Conservation (phyloP, 2,797 vertebrate genomes). For the Sciurus vulgaris region DNA sequence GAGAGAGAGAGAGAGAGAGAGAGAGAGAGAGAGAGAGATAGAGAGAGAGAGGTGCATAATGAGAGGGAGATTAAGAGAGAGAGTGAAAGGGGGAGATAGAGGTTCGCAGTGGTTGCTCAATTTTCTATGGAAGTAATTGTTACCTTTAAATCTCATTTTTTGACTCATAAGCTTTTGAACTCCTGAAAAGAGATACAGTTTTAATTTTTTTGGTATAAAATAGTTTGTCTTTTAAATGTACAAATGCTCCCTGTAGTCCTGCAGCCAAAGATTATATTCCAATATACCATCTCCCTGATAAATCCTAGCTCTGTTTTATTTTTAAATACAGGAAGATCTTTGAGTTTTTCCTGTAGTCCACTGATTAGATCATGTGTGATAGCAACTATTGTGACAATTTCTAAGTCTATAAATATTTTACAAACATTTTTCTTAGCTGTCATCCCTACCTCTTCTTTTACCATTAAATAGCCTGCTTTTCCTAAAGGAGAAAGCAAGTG, state of each 20-base stretch:
- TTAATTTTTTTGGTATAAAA: neutral
- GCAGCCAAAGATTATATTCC: neutral
- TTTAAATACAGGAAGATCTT: neutral
- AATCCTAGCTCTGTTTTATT: neutral
- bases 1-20: no score
- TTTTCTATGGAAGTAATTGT: neutral
- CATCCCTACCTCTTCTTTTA: neutral
- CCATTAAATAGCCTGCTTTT: neutral
- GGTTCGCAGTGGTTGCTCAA: neutral
- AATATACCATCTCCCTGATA: neutral
- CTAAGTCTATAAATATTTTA: neutral
- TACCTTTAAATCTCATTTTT: neutral
- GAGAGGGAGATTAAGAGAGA: neutral
- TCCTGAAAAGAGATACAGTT: neutral
- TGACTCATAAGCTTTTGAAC: neutral
- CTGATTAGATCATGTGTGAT: neutral
- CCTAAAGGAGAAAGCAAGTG: neutral
- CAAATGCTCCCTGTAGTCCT: neutral
- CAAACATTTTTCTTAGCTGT: neutral
- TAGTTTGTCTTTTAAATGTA: neutral
- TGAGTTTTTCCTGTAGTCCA: neutral
- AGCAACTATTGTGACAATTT: neutral
- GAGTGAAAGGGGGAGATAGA: neutral
- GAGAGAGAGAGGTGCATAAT: no score
- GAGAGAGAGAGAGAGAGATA: no score